phyloP scores from a whole-genome alignment of 1,140 invertebrate genomes.

The honey bee (Apis mellifera) region Amel_HAv3.1 CM009932.2:8627001-8627500 shows the following conservation, averaged over 20 bases:
- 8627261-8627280: conserved; percentile 63
- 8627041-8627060: too few species aligned
- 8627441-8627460: conserved; percentile 59
- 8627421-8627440: conserved; percentile 64
- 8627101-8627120: neutral
- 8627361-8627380: conserved; percentile 55
- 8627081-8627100: too few species aligned
- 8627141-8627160: neutral
- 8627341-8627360: conserved; percentile 35
- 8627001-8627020: conserved; percentile 38
- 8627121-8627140: neutral
- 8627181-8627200: conserved; percentile 21
- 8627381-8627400: conserved; percentile 61
- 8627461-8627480: conserved; percentile 58
- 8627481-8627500: conserved; percentile 24
- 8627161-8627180: neutral
- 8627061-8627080: neutral
- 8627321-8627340: conserved; percentile 32
- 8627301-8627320: conserved; percentile 43
- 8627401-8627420: conserved; percentile 64
- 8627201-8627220: conserved; percentile 20
- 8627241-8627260: conserved; percentile 48
- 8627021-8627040: neutral
- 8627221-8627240: conserved; percentile 6
- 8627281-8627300: conserved; percentile 42